phyloP scores from a whole-genome alignment of 1,140 invertebrate genomes.

The Ruditapes philippinarum region DNA sequence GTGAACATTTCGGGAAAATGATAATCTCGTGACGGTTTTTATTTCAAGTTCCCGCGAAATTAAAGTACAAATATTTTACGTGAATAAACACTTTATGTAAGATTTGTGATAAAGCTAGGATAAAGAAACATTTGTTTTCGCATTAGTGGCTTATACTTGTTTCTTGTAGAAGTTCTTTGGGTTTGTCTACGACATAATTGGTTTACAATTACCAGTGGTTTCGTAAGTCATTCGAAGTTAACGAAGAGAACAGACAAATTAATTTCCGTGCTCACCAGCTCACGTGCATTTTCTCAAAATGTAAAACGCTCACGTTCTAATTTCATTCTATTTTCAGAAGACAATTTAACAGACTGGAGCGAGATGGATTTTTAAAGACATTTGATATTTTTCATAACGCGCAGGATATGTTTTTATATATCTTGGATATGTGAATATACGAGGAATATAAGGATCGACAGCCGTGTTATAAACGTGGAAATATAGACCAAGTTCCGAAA shows the following conservation, averaged over 20 bases:
- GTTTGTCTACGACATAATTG: not conserved
- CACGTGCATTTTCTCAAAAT: not conserved
- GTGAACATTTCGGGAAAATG: no score
- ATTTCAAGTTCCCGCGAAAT: no score
- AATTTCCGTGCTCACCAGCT: not conserved
- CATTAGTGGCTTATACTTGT: no score
- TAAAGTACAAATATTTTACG: no score
- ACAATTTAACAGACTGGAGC: not conserved
- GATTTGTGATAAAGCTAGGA: no score
- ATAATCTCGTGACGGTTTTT: no score
- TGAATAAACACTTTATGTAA: no score
- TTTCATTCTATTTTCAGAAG: not conserved
- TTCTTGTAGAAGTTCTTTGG: not conserved
- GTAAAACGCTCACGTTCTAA: not conserved
- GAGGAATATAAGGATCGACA: not conserved
- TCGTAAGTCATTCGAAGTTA: not conserved
- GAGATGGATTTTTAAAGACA: conserved; percentile 12
- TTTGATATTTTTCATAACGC: not conserved
- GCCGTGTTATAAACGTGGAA: not conserved
- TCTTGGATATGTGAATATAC: conserved; percentile 24
- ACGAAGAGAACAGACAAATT: not conserved
- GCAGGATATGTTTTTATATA: not conserved
- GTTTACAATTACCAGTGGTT: not conserved
- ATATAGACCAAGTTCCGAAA: not conserved
- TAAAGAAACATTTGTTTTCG: no score